These are phyloP conservation scores for Pelvicachromis taeniatus DNA, from an alignment of 2,113 vertebrate species.

Conservation along the genomic window DNA sequence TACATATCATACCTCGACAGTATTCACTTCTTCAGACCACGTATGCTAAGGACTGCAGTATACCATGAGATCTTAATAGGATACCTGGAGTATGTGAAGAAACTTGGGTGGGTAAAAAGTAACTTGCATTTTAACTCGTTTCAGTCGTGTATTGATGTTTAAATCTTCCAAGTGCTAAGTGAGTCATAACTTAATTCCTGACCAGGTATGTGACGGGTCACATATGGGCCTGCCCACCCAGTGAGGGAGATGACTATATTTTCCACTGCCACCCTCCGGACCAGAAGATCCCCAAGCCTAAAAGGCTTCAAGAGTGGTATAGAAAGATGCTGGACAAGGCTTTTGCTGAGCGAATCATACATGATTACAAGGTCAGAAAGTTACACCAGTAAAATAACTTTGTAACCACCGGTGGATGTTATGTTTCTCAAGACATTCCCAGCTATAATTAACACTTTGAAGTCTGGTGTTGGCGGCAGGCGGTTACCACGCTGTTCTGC, in stretches of 20 bases:
- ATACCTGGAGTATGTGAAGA: slow-evolving; percentile 98
- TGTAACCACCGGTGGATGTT: neutral
- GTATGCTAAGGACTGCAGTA: slow-evolving; percentile 90
- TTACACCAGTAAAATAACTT: neutral
- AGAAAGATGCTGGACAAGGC: slow-evolving; percentile 99
- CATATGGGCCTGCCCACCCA: slow-evolving; percentile 98
- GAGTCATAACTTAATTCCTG: neutral
- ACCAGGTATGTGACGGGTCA: slow-evolving; percentile 92
- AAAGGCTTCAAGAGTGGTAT: slow-evolving; percentile 98
- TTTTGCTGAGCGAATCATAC: slow-evolving; percentile 93
- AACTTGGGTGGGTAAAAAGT: slow-evolving; percentile 82
- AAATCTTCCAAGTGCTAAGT: neutral
- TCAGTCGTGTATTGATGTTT: neutral
- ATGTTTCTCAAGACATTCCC: neutral
- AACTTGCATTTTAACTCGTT: neutral
- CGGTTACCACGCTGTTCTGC: neutral
- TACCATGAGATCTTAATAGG: slow-evolving; percentile 99
- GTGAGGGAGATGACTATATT: slow-evolving; percentile 98
- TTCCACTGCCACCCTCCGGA: slow-evolving; percentile 97
- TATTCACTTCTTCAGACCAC: slow-evolving; percentile 98
- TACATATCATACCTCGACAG: slow-evolving; percentile 99
- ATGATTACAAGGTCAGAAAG: slow-evolving; percentile 89
- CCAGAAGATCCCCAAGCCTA: slow-evolving; percentile 98
- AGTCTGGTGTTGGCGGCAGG: neutral
- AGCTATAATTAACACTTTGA: neutral